A percentile compares a stretch with the other conserved stretches of the same genome.
These are phyloP conservation scores for Porites cylindrica DNA, from an alignment of 92 coral and sea anemone genomes.

Conservation along the genomic window DNA sequence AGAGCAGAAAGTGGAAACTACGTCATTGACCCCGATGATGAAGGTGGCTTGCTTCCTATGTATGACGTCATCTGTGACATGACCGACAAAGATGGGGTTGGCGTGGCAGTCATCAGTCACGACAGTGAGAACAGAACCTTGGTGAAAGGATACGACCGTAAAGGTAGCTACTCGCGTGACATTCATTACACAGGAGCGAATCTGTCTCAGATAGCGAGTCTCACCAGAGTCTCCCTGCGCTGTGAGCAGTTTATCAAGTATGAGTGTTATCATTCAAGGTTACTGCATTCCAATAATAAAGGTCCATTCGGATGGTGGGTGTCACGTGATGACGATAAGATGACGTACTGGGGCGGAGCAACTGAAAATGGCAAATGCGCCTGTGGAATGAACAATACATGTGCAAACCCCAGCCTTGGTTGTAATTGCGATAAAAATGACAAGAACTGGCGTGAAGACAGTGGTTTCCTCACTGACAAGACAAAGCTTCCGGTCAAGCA, in stretches of 20 bases:
- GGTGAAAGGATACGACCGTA: too few species aligned
- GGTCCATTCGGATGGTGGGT: background rate
- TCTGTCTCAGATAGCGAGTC: conserved; percentile 57
- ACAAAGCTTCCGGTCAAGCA: too few species aligned
- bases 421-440: too few species aligned
- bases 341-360: conserved; percentile 20
- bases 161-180: conserved; percentile 20
- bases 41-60: conserved; percentile 1
- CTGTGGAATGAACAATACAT: too few species aligned
- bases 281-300: too few species aligned
- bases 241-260: conserved; percentile 71
- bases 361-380: background rate
- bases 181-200: conserved; percentile 42
- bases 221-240: conserved; percentile 40
- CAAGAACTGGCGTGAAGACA: too few species aligned
- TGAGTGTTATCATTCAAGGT: conserved; percentile 5
- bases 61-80: conserved; percentile 62
- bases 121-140: too few species aligned
- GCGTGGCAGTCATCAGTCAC: conserved; percentile 29
- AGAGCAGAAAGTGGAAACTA: conserved; percentile 22
- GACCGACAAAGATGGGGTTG: conserved; percentile 60
- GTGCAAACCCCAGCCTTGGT: too few species aligned
- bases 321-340: background rate
- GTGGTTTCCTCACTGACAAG: too few species aligned
- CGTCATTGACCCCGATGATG: conserved; percentile 39